Evolutionary conservation across 2,888 invertebrate species (phyloP).

Genomic region (Hipparchia sbordonii): DNA sequence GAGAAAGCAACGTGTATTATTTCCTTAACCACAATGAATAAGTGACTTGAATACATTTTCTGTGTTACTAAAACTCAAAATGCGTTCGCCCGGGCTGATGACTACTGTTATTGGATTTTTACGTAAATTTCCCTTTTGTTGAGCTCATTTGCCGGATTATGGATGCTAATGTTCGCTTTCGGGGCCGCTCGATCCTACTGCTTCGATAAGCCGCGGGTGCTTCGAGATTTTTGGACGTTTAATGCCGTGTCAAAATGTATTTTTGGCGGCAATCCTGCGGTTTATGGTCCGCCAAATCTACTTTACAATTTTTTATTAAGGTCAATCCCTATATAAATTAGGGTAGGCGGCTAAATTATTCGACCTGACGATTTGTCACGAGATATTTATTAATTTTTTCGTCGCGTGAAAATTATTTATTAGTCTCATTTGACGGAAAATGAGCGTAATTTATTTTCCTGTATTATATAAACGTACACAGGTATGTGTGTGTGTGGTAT

Average conservation of each 20-base stretch:
- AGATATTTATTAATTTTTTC: constrained; percentile 16
- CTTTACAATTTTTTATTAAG: constrained; percentile 48
- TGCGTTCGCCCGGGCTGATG: constrained; percentile 46
- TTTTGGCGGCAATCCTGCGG: constrained; percentile 49
- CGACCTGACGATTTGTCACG: constrained; percentile 25
- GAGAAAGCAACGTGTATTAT: background rate
- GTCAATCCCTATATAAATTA: constrained; percentile 40
- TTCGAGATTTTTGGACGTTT: constrained; percentile 44
- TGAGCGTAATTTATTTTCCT: background rate
- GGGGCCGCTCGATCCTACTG: constrained; percentile 52
- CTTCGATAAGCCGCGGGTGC: constrained; percentile 53
- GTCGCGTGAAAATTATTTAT: constrained; percentile 1
- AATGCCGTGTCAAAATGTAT: constrained; percentile 43
- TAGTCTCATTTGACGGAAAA: constrained; percentile 10
- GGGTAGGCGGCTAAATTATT: constrained; percentile 21
- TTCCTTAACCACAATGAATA: constrained; percentile 23
- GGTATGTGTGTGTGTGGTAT: background rate
- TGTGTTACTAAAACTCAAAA: constrained; percentile 41
- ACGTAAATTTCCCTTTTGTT: constrained; percentile 67
- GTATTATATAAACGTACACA: background rate
- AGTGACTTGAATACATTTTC: constrained; percentile 39
- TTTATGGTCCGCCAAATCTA: constrained; percentile 50
- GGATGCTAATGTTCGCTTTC: constrained; percentile 58
- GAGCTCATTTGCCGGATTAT: constrained; percentile 65
- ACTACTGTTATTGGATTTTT: constrained; percentile 60